Percentiles rank a stretch among this genome's conserved stretches.
Evolutionary conservation across 2,888 invertebrate species (phyloP).

Genomic region (Omphaloscelis lunosa): DNA sequence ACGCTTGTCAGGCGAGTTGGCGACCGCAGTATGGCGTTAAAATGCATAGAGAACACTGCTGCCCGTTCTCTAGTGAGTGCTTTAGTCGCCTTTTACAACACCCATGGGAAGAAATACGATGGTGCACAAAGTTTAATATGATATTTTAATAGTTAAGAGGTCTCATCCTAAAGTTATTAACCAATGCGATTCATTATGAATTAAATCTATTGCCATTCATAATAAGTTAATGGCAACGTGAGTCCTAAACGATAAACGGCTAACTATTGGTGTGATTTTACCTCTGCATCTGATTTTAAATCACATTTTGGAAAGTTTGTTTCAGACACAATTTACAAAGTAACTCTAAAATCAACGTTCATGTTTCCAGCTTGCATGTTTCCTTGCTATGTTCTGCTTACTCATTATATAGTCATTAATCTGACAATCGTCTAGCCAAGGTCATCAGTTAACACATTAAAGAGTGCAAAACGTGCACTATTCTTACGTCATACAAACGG

Average conservation of each 20-base stretch:
- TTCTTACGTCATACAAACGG: slow-evolving; percentile 23
- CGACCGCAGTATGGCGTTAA: no score
- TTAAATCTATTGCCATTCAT: no score
- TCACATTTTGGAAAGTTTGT: neutral
- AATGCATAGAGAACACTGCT: no score
- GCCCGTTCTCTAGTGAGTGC: no score
- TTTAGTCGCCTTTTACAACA: no score
- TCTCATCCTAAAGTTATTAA: no score
- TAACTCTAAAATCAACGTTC: neutral
- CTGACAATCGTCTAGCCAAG: slow-evolving; percentile 34
- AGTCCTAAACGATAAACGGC: neutral
- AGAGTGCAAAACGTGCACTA: slow-evolving; percentile 36
- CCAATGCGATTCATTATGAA: no score
- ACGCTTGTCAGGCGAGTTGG: no score
- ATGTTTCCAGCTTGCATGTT: slow-evolving; percentile 24
- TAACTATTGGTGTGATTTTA: neutral
- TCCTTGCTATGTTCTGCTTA: neutral
- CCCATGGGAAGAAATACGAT: no score
- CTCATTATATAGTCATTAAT: slow-evolving; percentile 42
- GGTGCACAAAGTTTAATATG: no score
- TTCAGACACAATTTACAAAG: neutral
- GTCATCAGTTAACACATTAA: slow-evolving; percentile 17
- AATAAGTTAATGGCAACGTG: neutral
- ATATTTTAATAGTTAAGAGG: no score
- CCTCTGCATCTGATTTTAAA: neutral